A percentile compares a stretch with the other conserved stretches of the same genome.
Conservation (phyloP, 2,797 vertebrate genomes). For the Melanotaenia maccullochi region DNA sequence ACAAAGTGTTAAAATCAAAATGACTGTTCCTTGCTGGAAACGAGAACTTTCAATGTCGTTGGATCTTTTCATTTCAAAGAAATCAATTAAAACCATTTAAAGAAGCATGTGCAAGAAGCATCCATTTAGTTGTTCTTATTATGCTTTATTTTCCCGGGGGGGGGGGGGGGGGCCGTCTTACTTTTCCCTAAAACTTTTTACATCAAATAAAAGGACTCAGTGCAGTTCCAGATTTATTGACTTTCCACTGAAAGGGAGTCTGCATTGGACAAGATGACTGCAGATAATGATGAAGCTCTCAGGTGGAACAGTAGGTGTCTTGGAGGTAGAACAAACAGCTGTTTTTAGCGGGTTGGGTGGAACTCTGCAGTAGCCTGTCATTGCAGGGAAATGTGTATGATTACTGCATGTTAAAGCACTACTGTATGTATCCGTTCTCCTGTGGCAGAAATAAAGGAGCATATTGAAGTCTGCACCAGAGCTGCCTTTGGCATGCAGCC, state of each 20-base stretch:
- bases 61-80: too few relatives aligned
- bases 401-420: slow-evolving; percentile 12
- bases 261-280: slow-evolving; percentile 13
- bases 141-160: neutral
- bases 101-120: too few relatives aligned
- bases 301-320: slow-evolving; percentile 4
- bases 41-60: too few relatives aligned
- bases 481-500: slow-evolving; percentile 79
- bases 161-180: neutral
- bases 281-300: slow-evolving; percentile 16
- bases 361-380: slow-evolving; percentile 10
- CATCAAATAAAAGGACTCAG: slow-evolving; percentile 19
- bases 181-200: slow-evolving; percentile 9
- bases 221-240: slow-evolving; percentile 5
- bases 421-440: slow-evolving; percentile 12
- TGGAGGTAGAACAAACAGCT: neutral
- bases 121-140: too few relatives aligned
- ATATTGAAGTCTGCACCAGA: slow-evolving; percentile 68
- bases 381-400: slow-evolving; percentile 13
- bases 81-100: too few relatives aligned
- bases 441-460: slow-evolving; percentile 72
- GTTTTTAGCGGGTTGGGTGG: neutral
- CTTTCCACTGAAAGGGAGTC: slow-evolving; percentile 5
- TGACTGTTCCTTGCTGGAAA: too few relatives aligned
- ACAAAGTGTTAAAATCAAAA: too few relatives aligned